phyloP scores from a whole-genome alignment of 2,113 vertebrate genomes.

The Bombycilla garrulus region DNA sequence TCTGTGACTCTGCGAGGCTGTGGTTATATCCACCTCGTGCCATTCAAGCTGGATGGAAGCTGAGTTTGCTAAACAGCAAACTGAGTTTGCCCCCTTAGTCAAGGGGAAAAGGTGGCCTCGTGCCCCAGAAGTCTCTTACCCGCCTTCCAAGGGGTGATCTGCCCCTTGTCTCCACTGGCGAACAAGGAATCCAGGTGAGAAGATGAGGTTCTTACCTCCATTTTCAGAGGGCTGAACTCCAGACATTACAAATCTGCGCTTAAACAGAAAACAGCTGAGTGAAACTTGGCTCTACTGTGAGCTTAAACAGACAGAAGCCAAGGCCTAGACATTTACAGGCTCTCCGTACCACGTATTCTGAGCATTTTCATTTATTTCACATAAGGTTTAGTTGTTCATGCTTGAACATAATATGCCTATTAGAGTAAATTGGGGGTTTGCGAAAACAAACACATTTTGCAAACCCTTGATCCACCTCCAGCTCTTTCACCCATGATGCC shows the following conservation, averaged over 20 bases:
- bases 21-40: background rate
- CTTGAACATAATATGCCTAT: background rate
- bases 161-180: background rate
- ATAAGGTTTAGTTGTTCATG: background rate
- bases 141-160: background rate
- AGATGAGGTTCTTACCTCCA: background rate
- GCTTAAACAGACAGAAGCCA: background rate
- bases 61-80: background rate
- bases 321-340: background rate
- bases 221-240: background rate
- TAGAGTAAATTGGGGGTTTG: background rate
- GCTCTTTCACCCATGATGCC: background rate
- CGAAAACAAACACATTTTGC: conserved; percentile 6
- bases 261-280: background rate
- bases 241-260: background rate
- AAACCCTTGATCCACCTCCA: background rate
- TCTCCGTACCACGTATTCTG: background rate
- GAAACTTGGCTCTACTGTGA: background rate
- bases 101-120: background rate
- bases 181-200: background rate
- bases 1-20: background rate
- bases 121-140: background rate
- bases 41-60: background rate
- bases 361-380: background rate
- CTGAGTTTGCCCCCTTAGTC: fast-evolving